Conservation (phyloP, 2,888 invertebrate genomes). For the Autographa pulchrina region DNA sequence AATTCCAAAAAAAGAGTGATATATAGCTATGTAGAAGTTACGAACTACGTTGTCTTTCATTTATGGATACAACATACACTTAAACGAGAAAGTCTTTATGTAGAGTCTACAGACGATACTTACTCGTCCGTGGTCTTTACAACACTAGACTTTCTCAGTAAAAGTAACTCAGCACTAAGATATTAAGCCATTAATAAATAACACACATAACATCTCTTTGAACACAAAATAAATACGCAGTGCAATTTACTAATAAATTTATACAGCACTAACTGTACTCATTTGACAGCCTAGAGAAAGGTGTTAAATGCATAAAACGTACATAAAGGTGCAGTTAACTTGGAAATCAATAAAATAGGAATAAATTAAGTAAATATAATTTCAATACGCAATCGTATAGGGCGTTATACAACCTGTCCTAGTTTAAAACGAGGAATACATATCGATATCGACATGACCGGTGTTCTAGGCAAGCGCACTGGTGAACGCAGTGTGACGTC, state of each 20-base stretch:
- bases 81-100: constrained; percentile 30
- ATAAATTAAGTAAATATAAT: not conserved
- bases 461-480: constrained; percentile 21
- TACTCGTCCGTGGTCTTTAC: not conserved
- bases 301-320: not conserved
- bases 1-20: constrained; percentile 36
- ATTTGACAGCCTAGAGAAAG: not conserved
- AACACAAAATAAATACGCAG: not conserved
- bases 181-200: not conserved
- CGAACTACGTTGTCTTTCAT: constrained; percentile 25
- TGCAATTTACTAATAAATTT: not conserved
- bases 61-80: not conserved
- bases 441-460: constrained; percentile 13
- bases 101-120: constrained; percentile 21
- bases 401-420: not conserved
- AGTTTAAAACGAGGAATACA: constrained; percentile 5
- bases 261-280: not conserved
- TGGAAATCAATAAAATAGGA: not conserved
- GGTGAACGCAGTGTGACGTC: constrained; percentile 38
- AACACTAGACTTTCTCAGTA: not conserved
- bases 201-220: not conserved
- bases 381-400: not conserved
- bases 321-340: not conserved
- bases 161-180: constrained; percentile 14
- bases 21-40: constrained; percentile 29